Base-by-base conservation (phyloP, 2,113 vertebrate genomes). In the Anhinga rufa region DNA sequence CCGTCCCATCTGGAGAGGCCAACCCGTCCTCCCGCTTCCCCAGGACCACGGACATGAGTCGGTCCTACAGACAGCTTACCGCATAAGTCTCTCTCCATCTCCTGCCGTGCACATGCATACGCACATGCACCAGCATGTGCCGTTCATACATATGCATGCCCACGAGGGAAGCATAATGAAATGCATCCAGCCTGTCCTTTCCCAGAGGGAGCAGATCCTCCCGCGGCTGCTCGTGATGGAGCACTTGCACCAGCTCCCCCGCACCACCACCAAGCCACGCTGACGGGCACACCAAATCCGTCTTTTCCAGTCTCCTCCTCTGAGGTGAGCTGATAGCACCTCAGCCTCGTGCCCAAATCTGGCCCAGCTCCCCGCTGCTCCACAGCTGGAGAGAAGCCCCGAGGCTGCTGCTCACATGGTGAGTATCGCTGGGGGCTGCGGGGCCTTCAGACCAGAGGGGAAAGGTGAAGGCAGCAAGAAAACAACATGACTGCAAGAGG, bases 231-330 rank as follows among this genome's bases (percentile, higher is more conserved):
- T 86, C 3, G 1, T 4, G 70, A 19, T 8, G 61, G 44, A 92
- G 61, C 54, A 34, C 5, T 3, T 2, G 34, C 55, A 69, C 44
- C 58, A 29, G 31, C 51, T 70, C 48, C 77, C 44, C 22, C 3
- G 0, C 1, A 0, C 36, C 5, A 0, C 34, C 51, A 60, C n/a
- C 61, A 82, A 51, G 54, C n/a, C 58, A 10, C 24, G 2, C 10
- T 0, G 0, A 12, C 3, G 1, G 25, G 11, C 48, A 14, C 4
- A 1, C 18, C 65, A 26, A 34, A 20, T 10, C 69, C 16, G 5
- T 19, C 49, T 13, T 42, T n/a, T 28, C 64, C 46, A 66, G 38
- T 5, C 66, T 42, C 38, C 38, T 44, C 9, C 70, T 54, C 8
- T 3, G 0, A 80, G 69, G 17, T 5, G 32, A 40, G 38, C 16